Evolutionary conservation across 2,888 invertebrate species (phyloP), one percentile per base, ranked within the genome.

Genomic region (Tolmerus cingulatus): DNA sequence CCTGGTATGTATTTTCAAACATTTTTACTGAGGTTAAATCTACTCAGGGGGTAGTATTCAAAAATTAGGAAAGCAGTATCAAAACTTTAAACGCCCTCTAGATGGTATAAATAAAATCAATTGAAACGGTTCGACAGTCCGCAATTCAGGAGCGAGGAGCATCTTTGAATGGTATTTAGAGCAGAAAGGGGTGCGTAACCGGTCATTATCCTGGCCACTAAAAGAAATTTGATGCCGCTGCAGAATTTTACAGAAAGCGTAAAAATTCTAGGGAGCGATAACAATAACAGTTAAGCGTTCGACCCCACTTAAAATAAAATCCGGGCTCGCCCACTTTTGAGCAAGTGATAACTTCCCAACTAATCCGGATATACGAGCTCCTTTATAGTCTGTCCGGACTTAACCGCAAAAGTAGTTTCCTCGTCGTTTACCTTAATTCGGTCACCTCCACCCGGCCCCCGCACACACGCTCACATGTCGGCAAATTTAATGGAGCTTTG

Each of bases 361-460:
- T 85, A 85, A 85, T 85, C 85, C 85, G 85, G 85, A 85, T 85
- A 85, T 85, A 85, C 85, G 85, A 85, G 85, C 85, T 85, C 46
- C 85, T 85, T 85, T 85, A 85, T 85, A 74, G 85, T 82, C 85
- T 85, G 85, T 74, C 57, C 85, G 85, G 85, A 85, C 85, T 85
- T 74, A 74, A 74, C 85, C 85, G 74, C 85, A 86, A 37, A 86
- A 86, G 86, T 86, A 86, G 76, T 86, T 86, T 77, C 76, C 77
- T 86, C 78, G 77, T 86, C 86, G 78, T 86, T 86, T 86, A 86
- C 86, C 78, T 86, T 78, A 86, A 86, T 86, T 86, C 86, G 86
- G 86, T 86, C 86, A 74, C 46, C 43, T 74, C 43, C 74, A 19
- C 46, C 51, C 43, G 43, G 4, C 3, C 16, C 79, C 23, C 79